Evolutionary conservation across 2,797 vertebrate genomes (phyloP).

Genomic region (Centroberyx gerrardi): DNA sequence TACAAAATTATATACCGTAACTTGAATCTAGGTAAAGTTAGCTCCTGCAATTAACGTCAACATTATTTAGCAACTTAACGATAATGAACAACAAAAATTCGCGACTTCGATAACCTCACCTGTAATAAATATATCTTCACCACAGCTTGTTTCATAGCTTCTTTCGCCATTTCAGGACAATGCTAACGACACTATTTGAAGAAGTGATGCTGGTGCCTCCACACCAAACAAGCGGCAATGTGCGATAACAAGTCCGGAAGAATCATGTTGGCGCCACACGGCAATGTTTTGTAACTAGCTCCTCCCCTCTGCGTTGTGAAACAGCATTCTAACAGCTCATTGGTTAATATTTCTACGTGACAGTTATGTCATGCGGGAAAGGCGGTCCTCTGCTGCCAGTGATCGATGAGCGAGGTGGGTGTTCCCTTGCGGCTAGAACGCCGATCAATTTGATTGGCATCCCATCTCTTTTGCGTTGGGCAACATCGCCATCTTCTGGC

Average conservation of each 20-base stretch:
- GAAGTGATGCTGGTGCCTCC: rapidly evolving
- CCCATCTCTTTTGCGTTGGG: no score
- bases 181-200: background rate
- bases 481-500: no score
- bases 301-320: conserved; percentile 48
- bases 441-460: background rate
- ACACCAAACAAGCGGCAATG: no score
- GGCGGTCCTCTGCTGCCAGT: rapidly evolving
- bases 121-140: conserved; percentile 3
- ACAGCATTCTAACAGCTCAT: conserved; percentile 45
- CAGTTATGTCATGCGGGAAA: no score
- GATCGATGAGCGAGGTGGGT: conserved; percentile 33
- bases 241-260: background rate
- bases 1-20: no score
- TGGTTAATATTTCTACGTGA: conserved; percentile 18
- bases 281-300: conserved; percentile 61
- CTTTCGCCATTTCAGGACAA: conserved; percentile 41
- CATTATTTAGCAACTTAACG: no score
- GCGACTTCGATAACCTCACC: background rate
- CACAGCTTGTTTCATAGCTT: conserved; percentile 12
- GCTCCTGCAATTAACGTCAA: no score
- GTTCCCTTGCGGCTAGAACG: background rate
- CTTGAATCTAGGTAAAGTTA: no score
- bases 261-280: conserved; percentile 58
- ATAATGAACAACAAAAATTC: no score